Conservation (phyloP, 1,140 invertebrate genomes). For the Muscidifurax raptorellus region DNA sequence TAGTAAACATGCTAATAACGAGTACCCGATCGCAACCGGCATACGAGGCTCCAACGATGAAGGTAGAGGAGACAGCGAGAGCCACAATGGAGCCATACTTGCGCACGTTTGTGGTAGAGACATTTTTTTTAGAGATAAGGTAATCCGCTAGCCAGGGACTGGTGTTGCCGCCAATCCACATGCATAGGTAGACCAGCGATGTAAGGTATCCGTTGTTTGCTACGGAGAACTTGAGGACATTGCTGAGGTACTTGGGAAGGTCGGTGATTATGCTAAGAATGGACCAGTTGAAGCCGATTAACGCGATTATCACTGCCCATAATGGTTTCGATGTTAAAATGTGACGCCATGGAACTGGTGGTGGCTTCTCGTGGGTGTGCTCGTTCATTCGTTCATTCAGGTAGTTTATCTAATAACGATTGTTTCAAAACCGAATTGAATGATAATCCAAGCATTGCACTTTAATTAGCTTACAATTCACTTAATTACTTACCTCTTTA, state of each 20-base stretch:
- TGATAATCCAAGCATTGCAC: background rate
- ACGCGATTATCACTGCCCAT: slow-evolving; percentile 84
- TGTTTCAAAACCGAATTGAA: background rate
- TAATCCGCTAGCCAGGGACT: slow-evolving; percentile 83
- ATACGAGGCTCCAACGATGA: slow-evolving; percentile 87
- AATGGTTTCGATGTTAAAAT: slow-evolving; percentile 86
- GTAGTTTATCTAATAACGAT: background rate
- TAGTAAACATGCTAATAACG: slow-evolving; percentile 81
- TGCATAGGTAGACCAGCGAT: slow-evolving; percentile 82
- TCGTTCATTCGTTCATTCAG: slow-evolving; percentile 76
- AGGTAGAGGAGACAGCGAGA: slow-evolving; percentile 84
- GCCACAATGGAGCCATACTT: slow-evolving; percentile 86
- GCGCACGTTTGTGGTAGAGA: slow-evolving; percentile 79
- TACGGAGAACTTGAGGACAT: slow-evolving; percentile 90
- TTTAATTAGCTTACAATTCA: background rate
- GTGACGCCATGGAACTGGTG: slow-evolving; percentile 82
- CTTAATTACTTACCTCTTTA: slow-evolving; percentile 20
- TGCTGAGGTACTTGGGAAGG: slow-evolving; percentile 93
- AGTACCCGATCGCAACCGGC: slow-evolving; percentile 82
- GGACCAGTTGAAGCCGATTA: slow-evolving; percentile 93
- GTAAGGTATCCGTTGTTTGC: slow-evolving; percentile 82
- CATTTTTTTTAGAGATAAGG: slow-evolving; percentile 78
- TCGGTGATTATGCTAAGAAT: slow-evolving; percentile 95
- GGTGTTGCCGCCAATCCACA: slow-evolving; percentile 84
- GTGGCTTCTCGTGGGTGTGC: slow-evolving; percentile 74